Conservation (phyloP, 2,113 vertebrate genomes). For the Serilophus lunatus region DNA sequence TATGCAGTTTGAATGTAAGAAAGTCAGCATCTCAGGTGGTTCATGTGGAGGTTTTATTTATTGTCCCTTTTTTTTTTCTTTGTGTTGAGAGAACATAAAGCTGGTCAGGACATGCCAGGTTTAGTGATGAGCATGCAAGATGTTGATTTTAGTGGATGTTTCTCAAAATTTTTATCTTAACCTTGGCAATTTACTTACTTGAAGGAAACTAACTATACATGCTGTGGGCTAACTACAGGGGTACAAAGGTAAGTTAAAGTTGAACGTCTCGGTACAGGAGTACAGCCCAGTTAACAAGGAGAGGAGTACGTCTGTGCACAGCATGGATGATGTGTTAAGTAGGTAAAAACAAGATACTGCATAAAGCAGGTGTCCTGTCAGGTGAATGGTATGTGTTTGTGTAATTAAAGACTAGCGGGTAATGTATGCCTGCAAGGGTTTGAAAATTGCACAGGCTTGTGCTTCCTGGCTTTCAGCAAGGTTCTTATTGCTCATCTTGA, state of each 20-base stretch:
- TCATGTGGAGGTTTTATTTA: not conserved
- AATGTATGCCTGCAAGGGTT: not conserved
- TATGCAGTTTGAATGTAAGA: not conserved
- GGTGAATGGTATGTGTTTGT: not conserved
- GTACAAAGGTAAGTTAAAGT: not conserved
- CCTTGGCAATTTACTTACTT: not conserved
- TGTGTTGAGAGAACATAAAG: not conserved
- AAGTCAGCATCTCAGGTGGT: not conserved
- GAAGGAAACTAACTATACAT: not conserved
- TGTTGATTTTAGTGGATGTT: not conserved
- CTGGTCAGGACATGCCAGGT: not conserved
- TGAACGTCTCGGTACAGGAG: fast-evolving
- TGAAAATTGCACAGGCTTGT: not conserved
- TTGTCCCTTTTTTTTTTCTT: not conserved
- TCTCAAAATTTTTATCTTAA: not conserved
- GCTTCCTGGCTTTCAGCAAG: not conserved
- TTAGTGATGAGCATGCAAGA: not conserved
- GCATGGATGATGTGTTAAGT: not conserved
- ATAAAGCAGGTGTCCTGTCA: not conserved
- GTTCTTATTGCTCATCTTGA: not conserved
- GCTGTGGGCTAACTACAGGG: not conserved
- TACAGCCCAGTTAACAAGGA: not conserved
- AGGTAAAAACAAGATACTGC: not conserved
- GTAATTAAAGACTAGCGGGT: not conserved
- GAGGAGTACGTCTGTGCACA: not conserved